These are phyloP conservation scores for Caenorhabditis macrosperma DNA, from an alignment of 2,888 invertebrate genomes.

Conservation along the genomic window DNA sequence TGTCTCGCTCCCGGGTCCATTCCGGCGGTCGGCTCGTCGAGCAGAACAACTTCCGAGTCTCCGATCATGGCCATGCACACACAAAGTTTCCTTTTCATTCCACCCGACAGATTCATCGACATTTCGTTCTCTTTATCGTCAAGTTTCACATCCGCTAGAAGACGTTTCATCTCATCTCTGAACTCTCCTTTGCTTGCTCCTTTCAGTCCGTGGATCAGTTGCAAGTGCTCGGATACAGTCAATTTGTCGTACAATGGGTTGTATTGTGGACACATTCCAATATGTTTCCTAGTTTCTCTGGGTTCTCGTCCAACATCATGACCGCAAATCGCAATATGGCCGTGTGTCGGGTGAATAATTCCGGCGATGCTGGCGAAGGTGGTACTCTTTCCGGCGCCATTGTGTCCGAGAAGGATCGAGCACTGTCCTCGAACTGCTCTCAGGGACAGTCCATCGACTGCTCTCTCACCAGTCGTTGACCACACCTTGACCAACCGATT, in stretches of 20 bases:
- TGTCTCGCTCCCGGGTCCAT: constrained; percentile 67
- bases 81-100: constrained; percentile 75
- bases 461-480: constrained; percentile 72
- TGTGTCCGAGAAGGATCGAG: constrained; percentile 79
- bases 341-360: constrained; percentile 69
- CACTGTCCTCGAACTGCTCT: constrained; percentile 75
- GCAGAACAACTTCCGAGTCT: constrained; percentile 65
- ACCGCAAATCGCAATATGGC: constrained; percentile 69
- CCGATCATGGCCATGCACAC: constrained; percentile 74
- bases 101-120: constrained; percentile 67
- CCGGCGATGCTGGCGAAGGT: constrained; percentile 72
- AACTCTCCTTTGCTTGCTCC: constrained; percentile 4
- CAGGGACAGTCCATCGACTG: constrained; percentile 75
- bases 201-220: constrained; percentile 32
- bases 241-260: constrained; percentile 71
- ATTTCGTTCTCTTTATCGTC: constrained; percentile 15
- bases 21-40: constrained; percentile 76
- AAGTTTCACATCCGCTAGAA: constrained; percentile 66
- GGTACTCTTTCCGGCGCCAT: constrained; percentile 78
- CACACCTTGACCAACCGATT: constrained; percentile 71
- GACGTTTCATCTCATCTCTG: constrained; percentile 47
- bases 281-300: constrained; percentile 65
- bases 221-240: constrained; percentile 71
- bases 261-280: constrained; percentile 69
- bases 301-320: constrained; percentile 63